Evolutionary conservation across 2,797 vertebrate species (phyloP).

Genomic region (Sebastes matsubarae): DNA sequence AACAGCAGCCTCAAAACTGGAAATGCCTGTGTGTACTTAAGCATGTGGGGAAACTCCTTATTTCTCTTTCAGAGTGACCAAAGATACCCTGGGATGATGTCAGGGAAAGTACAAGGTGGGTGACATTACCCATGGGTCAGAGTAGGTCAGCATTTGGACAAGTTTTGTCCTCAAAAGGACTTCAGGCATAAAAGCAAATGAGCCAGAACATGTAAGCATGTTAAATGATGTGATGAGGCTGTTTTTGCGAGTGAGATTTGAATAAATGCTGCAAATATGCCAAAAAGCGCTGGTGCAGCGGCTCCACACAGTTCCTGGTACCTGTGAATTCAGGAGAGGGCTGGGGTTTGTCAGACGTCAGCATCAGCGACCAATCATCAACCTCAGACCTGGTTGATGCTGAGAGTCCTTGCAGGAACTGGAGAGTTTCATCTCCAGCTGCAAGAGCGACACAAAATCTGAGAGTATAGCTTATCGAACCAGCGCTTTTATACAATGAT

Average conservation of each 20-base stretch:
- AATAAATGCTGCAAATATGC: conserved; percentile 18
- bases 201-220: neutral
- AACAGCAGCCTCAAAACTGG: conserved; percentile 19
- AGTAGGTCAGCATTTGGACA: conserved; percentile 9
- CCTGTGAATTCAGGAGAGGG: conserved; percentile 61
- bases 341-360: conserved; percentile 59
- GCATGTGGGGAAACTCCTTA: neutral
- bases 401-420: conserved; percentile 75
- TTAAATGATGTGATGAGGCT: conserved; percentile 18
- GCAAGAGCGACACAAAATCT: conserved; percentile 76
- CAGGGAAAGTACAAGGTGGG: conserved; percentile 31
- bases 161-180: neutral
- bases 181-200: conserved; percentile 30
- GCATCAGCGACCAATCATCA: conserved; percentile 77
- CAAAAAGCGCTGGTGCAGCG: conserved; percentile 9
- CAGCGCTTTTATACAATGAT: neutral
- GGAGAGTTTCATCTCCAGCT: conserved; percentile 85
- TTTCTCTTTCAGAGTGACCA: conserved; percentile 8
- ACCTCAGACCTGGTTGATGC: conserved; percentile 58
- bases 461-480: conserved; percentile 4
- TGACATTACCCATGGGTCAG: conserved; percentile 4
- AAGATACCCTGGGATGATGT: conserved; percentile 23
- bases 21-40: neutral
- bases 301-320: conserved; percentile 53
- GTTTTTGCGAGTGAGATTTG: conserved; percentile 17